Base-by-base conservation (phyloP, 1,140 invertebrate species). In the Habropoda laboriosa region DNA sequence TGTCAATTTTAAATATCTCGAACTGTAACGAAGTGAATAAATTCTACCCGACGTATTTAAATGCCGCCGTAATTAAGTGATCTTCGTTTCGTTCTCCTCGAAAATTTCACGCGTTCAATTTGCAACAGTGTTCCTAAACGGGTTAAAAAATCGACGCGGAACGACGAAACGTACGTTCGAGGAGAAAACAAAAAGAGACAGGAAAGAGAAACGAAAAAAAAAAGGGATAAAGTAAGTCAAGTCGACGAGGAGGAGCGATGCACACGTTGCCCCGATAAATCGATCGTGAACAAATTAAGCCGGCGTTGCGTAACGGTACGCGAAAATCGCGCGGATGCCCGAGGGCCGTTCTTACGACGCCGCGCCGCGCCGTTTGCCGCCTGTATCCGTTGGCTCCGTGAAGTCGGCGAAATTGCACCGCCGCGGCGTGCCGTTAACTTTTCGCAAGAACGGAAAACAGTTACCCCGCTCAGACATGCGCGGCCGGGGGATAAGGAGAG, bases 401-500 rank as follows among this genome's bases (percentile, higher is more conserved):
- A 38, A n/a, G 55, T 24, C 68, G 57, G 84, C 81, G 84, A 87
- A 87, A 87, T 87, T 80, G 76, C 80, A 30, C 45, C 40, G n/a
- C 51, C 16, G 21, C 57, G 1, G 53, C n/a, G 40, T 85, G 87
- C 88, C 88, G 89, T 91, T 91, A 90, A 89, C 89, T 91, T 89
- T 90, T 90, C 88, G 81, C 88, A 88, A 87, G 89, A 90, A 90
- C 87, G 88, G 88, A 89, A 90, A 90, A 91, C 90, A 90, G 89
- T 91, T 90, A 91, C 81, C 86, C 85, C 88, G 87, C 66, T 86
- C 85, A 87, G 85, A 87, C 85, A 87, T 87, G 85, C 84, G 83
- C 73, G 73, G 45, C 45, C 64, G 27, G 30, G 73, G 72, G 79
- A 79, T 82, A 86, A 86, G 72, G 76, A 83, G 81, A 82, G 63